Evolutionary conservation across 2,113 vertebrate genomes (phyloP).

Genomic region (Platycercus adscitus): DNA sequence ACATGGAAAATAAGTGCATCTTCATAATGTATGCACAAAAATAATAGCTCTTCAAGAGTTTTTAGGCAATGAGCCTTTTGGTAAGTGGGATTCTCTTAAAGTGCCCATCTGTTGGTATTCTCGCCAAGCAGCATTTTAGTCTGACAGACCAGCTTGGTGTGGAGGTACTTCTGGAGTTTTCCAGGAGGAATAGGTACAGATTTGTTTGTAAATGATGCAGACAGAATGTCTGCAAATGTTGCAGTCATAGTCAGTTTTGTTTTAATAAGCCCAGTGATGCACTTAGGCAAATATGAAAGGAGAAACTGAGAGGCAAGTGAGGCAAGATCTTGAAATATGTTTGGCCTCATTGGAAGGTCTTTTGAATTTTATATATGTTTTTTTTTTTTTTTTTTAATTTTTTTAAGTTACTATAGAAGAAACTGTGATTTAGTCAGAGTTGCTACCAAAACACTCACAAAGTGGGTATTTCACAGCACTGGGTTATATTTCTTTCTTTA

Average conservation of each 20-base stretch:
- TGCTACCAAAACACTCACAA: neutral
- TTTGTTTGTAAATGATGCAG: neutral
- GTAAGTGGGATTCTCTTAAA: neutral
- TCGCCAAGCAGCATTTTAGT: neutral
- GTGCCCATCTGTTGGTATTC: neutral
- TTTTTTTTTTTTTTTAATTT: neutral
- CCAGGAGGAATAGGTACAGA: neutral
- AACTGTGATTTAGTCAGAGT: neutral
- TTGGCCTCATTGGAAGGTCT: neutral
- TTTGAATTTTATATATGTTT: neutral
- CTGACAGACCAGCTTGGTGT: neutral
- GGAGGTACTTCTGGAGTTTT: neutral
- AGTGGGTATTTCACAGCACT: neutral
- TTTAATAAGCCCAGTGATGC: fast-evolving
- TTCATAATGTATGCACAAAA: neutral
- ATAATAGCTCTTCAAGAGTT: neutral
- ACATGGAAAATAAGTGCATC: neutral
- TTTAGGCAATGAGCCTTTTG: neutral
- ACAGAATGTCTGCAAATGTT: neutral
- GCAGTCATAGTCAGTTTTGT: neutral
- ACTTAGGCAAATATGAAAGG: neutral
- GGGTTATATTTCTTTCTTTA: neutral
- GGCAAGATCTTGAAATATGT: neutral
- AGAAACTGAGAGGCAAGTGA: neutral
- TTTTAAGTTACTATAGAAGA: neutral